Percentiles rank a stretch among this genome's conserved stretches.
Conservation (phyloP, 2,797 vertebrate genomes). For the Melanitta fusca region DNA sequence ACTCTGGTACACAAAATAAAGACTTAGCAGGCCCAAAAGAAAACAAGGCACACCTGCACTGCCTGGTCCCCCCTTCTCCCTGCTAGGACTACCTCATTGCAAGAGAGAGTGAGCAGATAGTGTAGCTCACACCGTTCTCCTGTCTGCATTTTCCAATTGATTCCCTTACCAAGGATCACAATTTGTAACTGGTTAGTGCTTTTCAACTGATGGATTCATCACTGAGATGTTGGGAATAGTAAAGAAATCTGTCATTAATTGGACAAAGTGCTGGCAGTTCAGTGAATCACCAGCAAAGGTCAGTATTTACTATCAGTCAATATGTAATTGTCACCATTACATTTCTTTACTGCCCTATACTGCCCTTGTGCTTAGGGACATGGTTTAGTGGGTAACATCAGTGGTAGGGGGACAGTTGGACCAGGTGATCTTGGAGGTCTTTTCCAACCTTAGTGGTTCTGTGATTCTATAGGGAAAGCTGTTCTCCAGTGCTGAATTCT, state of each 20-base stretch:
- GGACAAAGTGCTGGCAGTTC: not conserved
- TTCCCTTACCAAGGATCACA: not conserved
- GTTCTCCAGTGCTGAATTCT: not conserved
- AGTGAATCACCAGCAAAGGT: constrained; percentile 2
- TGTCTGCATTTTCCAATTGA: not conserved
- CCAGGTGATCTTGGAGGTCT: too few relatives aligned
- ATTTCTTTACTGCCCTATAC: not conserved
- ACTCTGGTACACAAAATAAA: not conserved
- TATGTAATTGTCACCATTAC: not conserved
- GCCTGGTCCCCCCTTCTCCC: not conserved
- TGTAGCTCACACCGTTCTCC: not conserved
- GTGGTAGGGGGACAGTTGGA: too few relatives aligned
- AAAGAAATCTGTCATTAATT: not conserved
- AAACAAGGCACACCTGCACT: not conserved
- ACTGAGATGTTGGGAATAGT: not conserved
- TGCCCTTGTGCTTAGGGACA: too few relatives aligned
- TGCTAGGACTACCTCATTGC: not conserved
- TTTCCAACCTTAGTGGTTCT: too few relatives aligned
- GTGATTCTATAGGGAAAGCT: not conserved
- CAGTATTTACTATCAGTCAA: not conserved
- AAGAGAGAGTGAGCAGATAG: fast-evolving
- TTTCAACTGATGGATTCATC: not conserved
- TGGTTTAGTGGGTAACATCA: too few relatives aligned
- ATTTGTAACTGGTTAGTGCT: not conserved
- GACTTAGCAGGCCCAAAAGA: not conserved